Evolutionary conservation across 2,888 invertebrate species (phyloP).

Genomic region (Adelognathus sp.): DNA sequence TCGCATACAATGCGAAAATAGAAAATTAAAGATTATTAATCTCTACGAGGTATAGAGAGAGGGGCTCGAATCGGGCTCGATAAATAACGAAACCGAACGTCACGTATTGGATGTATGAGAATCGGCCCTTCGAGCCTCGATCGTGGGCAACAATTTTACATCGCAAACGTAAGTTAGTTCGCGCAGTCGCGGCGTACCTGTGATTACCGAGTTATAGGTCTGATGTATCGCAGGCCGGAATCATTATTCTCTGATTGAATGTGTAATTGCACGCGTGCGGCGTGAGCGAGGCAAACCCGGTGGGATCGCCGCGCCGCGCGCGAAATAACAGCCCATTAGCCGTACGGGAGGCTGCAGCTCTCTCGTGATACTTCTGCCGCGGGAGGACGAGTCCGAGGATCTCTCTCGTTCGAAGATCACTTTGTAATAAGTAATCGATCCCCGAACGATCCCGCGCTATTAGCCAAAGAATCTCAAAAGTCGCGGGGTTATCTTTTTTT

Average conservation of each 20-base stretch:
- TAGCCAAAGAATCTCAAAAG: slow-evolving; percentile 41
- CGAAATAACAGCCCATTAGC: slow-evolving; percentile 72
- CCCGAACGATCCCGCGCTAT: slow-evolving; percentile 66
- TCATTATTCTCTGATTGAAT: slow-evolving; percentile 75
- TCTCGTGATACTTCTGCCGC: not conserved
- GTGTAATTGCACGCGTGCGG: slow-evolving; percentile 70
- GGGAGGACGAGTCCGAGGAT: not conserved
- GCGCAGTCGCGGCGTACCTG: slow-evolving; percentile 11
- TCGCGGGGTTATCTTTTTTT: not conserved
- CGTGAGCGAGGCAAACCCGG: slow-evolving; percentile 17
- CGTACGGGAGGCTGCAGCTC: slow-evolving; percentile 31
- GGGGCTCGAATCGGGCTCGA: slow-evolving; percentile 51
- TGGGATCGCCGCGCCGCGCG: slow-evolving; percentile 37
- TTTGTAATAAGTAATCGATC: slow-evolving; percentile 66
- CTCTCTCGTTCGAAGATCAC: slow-evolving; percentile 41
- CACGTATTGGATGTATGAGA: slow-evolving; percentile 56
- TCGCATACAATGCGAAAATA: slow-evolving; percentile 23
- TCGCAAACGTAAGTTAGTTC: slow-evolving; percentile 2
- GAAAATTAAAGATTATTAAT: slow-evolving; percentile 44
- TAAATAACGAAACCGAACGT: slow-evolving; percentile 66
- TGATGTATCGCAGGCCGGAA: slow-evolving; percentile 67
- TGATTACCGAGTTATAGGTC: slow-evolving; percentile 63
- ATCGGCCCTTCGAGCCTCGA: slow-evolving; percentile 8
- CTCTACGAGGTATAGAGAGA: slow-evolving; percentile 20
- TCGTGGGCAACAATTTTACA: not conserved